Percentiles rank a stretch among this genome's conserved stretches.
phyloP scores from a whole-genome alignment of 2,797 vertebrate species.

The Coregonus suidteri region DNA sequence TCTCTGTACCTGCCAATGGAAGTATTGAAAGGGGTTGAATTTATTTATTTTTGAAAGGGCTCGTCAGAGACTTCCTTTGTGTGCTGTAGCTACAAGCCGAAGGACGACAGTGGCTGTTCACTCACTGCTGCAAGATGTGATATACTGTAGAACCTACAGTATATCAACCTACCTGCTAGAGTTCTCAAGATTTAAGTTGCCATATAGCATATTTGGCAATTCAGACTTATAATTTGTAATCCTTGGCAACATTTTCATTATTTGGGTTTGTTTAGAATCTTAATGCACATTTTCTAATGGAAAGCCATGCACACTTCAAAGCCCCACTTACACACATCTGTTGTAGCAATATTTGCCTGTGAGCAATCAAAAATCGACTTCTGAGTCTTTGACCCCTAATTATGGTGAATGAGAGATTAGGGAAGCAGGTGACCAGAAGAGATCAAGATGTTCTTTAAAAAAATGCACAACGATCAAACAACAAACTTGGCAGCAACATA shows the following conservation, averaged over 20 bases:
- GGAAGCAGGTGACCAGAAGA: conserved; percentile 1
- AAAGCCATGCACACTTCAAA: conserved; percentile 1
- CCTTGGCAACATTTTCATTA: neutral
- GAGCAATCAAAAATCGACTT: conserved; percentile 12
- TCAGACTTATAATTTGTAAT: neutral
- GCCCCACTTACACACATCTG: neutral
- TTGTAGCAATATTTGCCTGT: conserved; percentile 5
- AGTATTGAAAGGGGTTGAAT: conserved; percentile 3
- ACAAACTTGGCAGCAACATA: conserved; percentile 6
- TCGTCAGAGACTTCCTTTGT: neutral
- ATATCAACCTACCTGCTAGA: neutral
- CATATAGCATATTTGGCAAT: neutral
- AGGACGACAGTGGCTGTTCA: neutral
- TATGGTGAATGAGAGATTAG: conserved; percentile 11
- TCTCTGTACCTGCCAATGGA: conserved; percentile 10
- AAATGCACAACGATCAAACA: neutral
- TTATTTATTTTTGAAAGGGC: neutral
- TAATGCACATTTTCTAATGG: neutral
- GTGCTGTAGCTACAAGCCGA: neutral
- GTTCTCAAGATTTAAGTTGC: neutral
- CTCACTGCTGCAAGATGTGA: neutral
- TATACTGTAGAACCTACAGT: neutral
- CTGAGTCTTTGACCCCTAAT: neutral
- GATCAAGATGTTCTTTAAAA: conserved; percentile 16
- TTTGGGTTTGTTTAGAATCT: neutral